These are phyloP conservation scores for Sarcophaga rosellei DNA, from an alignment of 2,888 invertebrate species.

Conservation along the genomic window DNA sequence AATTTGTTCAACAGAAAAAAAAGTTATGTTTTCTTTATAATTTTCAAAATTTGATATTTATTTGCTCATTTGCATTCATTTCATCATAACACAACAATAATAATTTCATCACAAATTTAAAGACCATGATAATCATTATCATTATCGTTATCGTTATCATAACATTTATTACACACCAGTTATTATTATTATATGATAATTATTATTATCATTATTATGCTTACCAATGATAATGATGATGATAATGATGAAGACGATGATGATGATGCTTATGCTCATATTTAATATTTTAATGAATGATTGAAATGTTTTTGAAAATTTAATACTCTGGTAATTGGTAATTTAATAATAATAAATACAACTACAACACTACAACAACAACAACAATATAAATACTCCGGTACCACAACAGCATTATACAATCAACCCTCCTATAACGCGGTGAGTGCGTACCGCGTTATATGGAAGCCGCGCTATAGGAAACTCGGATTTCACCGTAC, in stretches of 20 bases:
- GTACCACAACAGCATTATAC: too few species aligned
- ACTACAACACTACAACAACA: too few species aligned
- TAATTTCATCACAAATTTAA: conserved; percentile 10
- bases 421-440: too few species aligned
- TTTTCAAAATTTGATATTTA: background rate
- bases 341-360: conserved; percentile 5
- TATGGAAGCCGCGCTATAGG: too few species aligned
- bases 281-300: conserved; percentile 29
- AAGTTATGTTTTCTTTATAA: background rate
- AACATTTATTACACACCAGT: background rate
- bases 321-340: background rate
- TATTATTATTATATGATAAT: background rate
- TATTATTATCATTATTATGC: background rate
- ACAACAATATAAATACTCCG: background rate
- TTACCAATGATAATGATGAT: background rate
- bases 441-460: too few species aligned
- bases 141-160: conserved; percentile 13
- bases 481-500: too few species aligned
- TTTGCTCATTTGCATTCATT: background rate
- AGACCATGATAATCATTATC: background rate
- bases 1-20: too few species aligned
- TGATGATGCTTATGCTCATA: background rate
- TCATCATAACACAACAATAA: conserved; percentile 6
- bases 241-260: too few species aligned
- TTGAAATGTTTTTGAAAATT: conserved; percentile 15